These are phyloP conservation scores for Aldrovandia affinis DNA, from an alignment of 2,797 vertebrate genomes.

Conservation along the genomic window DNA sequence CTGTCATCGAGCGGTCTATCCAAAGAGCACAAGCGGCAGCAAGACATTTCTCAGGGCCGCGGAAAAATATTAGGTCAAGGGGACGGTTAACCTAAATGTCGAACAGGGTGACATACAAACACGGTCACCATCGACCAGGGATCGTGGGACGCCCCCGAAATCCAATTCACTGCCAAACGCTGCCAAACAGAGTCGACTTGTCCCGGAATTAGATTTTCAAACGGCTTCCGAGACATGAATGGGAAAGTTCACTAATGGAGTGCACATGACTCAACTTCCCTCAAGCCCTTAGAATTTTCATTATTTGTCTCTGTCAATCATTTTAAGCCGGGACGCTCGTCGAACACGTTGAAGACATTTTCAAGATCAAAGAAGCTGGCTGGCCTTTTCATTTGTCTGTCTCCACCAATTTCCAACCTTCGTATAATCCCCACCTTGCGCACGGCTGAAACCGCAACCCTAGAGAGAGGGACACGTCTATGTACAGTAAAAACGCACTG, in stretches of 20 bases:
- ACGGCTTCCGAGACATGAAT: too few species aligned
- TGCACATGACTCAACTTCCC: background rate
- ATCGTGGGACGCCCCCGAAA: background rate
- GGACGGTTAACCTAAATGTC: background rate
- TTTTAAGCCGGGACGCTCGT: background rate
- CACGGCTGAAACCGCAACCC: too few species aligned
- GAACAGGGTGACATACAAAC: too few species aligned
- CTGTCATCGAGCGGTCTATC: background rate
- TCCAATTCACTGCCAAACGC: background rate
- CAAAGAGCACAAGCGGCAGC: background rate
- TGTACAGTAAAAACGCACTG: too few species aligned
- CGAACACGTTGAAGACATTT: background rate
- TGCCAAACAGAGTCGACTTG: background rate
- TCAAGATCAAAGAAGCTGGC: background rate
- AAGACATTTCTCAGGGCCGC: background rate
- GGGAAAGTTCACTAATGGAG: too few species aligned
- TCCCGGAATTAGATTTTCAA: background rate
- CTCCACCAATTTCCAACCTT: too few species aligned
- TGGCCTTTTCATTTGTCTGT: background rate
- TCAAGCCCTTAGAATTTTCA: too few species aligned
- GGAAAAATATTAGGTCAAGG: background rate
- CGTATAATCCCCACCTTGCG: too few species aligned
- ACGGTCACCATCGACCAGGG: background rate
- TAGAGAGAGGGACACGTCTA: too few species aligned
- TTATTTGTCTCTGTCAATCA: background rate